A percentile compares a stretch with the other conserved stretches of the same genome.
Conservation (phyloP, 2,888 invertebrate species). For the Glaucopsyche alexis region DNA sequence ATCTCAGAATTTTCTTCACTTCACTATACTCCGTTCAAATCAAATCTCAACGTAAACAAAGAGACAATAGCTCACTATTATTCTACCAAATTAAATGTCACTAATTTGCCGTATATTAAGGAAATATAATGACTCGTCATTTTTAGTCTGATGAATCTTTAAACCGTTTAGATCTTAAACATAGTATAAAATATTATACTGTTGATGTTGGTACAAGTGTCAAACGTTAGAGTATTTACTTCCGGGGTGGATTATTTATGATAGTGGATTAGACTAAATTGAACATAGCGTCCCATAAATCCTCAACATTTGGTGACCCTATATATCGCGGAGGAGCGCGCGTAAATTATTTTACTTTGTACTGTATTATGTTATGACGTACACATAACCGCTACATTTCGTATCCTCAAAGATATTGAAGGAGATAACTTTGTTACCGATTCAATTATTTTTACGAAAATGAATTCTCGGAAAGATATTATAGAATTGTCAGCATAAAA, state of each 20-base stretch:
- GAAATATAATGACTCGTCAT: no score
- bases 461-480: not conserved
- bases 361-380: constrained; percentile 7
- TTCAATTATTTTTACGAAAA: constrained; percentile 5
- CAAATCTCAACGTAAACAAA: no score
- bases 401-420: not conserved
- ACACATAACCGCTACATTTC: not conserved
- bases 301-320: not conserved
- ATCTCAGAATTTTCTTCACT: no score
- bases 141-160: no score
- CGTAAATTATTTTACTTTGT: constrained; percentile 12
- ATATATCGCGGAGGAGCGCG: constrained; percentile 8
- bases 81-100: no score
- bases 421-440: not conserved
- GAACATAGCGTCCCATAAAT: not conserved
- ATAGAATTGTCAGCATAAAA: not conserved
- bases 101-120: no score
- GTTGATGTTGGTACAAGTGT: not conserved
- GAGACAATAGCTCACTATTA: no score
- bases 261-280: not conserved
- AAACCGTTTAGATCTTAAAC: no score
- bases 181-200: no score
- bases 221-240: not conserved
- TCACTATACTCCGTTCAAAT: no score
- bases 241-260: not conserved